Evolutionary conservation across 1,140 invertebrate species (phyloP).

Genomic region (Cotesia chilonis): DNA sequence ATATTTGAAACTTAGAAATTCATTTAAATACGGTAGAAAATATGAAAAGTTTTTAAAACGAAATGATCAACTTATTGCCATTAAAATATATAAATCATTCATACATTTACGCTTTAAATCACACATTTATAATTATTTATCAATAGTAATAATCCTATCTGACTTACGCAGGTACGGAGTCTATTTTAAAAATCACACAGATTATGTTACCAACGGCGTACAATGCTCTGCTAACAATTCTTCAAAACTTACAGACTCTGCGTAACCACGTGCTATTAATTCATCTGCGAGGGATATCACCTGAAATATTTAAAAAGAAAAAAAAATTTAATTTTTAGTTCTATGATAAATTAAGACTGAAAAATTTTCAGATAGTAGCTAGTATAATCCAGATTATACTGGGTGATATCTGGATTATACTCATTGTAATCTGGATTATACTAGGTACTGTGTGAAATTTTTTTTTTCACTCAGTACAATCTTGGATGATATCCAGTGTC

Average conservation of each 20-base stretch:
- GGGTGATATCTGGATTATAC: too few relatives aligned
- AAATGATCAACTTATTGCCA: too few relatives aligned
- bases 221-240: slow-evolving; percentile 44
- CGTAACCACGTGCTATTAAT: slow-evolving; percentile 54
- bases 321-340: not conserved
- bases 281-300: slow-evolving; percentile 61
- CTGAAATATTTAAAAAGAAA: slow-evolving; percentile 43
- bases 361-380: too few relatives aligned
- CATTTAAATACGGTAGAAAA: too few relatives aligned
- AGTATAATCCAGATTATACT: too few relatives aligned
- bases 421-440: too few relatives aligned
- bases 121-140: slow-evolving; percentile 25
- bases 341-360: too few relatives aligned
- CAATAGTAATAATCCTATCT: slow-evolving; percentile 33
- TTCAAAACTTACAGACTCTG: slow-evolving; percentile 50
- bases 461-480: too few relatives aligned
- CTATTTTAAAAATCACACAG: slow-evolving; percentile 18
- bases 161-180: slow-evolving; percentile 23
- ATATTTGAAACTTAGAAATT: too few relatives aligned
- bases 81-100: slow-evolving; percentile 18
- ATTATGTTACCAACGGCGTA: slow-evolving; percentile 11
- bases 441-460: too few relatives aligned
- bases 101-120: not conserved
- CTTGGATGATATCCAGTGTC: too few relatives aligned
- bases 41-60: too few relatives aligned